Evolutionary conservation across 2,113 vertebrate species (phyloP).

Genomic region (Corydoras sp.): DNA sequence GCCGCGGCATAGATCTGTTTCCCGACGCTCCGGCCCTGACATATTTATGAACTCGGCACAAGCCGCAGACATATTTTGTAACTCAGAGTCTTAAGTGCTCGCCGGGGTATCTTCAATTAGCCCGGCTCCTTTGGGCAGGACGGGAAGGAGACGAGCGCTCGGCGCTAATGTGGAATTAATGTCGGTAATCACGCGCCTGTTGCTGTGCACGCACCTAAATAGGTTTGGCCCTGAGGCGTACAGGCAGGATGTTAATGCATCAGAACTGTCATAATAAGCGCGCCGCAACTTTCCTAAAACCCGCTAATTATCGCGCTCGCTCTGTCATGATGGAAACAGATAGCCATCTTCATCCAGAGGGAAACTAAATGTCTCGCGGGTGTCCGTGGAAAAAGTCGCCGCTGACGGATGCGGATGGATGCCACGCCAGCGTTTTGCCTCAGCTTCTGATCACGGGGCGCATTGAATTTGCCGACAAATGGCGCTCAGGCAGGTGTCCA

Average conservation of each 20-base stretch:
- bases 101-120: conserved; percentile 56
- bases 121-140: conserved; percentile 38
- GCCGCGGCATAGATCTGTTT: conserved; percentile 47
- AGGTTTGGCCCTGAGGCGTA: conserved; percentile 15
- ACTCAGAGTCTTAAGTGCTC: conserved; percentile 49
- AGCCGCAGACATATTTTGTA: conserved; percentile 51
- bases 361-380: conserved; percentile 15
- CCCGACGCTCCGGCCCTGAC: conserved; percentile 36
- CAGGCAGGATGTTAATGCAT: conserved; percentile 13
- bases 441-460: conserved; percentile 1
- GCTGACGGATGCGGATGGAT: conserved; percentile 28
- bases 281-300: conserved; percentile 24
- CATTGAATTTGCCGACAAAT: background rate
- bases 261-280: conserved; percentile 31
- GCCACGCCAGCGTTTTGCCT: background rate
- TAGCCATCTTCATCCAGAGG: conserved; percentile 5
- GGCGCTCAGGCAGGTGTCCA: background rate
- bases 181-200: conserved; percentile 18
- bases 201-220: conserved; percentile 19
- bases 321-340: conserved; percentile 22
- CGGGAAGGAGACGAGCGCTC: background rate
- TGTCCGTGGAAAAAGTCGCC: background rate
- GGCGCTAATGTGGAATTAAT: conserved; percentile 36
- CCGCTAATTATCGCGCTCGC: conserved; percentile 12
- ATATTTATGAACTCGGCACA: conserved; percentile 37